These are phyloP conservation scores for Junco hyemalis DNA, from an alignment of 2,113 vertebrate species.

Conservation along the genomic window DNA sequence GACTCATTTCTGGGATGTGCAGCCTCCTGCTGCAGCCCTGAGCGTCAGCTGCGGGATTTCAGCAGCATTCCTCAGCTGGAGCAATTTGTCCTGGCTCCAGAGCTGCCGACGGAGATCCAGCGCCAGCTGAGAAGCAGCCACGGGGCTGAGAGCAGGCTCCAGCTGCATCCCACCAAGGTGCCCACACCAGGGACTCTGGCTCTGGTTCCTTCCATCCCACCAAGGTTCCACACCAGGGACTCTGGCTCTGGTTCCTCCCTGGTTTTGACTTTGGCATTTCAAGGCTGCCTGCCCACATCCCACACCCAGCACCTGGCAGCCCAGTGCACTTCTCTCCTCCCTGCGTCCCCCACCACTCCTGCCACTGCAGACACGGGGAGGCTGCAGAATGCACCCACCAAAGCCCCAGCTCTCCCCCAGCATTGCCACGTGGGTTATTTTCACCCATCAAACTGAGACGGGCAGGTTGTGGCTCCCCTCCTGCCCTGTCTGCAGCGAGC, in stretches of 20 bases:
- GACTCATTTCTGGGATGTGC: background rate
- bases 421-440: accelerated
- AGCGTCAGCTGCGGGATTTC: background rate
- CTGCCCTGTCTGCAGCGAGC: background rate
- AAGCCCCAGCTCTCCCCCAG: background rate
- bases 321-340: background rate
- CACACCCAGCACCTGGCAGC: background rate
- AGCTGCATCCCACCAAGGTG: background rate
- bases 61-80: background rate
- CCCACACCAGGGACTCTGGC: background rate
- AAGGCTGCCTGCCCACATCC: background rate
- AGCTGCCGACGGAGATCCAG: background rate
- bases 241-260: background rate
- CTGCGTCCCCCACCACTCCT: background rate
- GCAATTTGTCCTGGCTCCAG: accelerated
- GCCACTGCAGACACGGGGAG: background rate
- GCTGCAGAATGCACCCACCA: background rate
- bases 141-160: accelerated
- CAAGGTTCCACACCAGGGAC: background rate
- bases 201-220: background rate
- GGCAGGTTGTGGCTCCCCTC: accelerated
- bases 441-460: background rate
- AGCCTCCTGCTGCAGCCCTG: background rate
- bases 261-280: background rate
- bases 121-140: background rate